Base-by-base conservation (phyloP, 2,888 invertebrate genomes). In the Drosophila kuntzei region DNA sequence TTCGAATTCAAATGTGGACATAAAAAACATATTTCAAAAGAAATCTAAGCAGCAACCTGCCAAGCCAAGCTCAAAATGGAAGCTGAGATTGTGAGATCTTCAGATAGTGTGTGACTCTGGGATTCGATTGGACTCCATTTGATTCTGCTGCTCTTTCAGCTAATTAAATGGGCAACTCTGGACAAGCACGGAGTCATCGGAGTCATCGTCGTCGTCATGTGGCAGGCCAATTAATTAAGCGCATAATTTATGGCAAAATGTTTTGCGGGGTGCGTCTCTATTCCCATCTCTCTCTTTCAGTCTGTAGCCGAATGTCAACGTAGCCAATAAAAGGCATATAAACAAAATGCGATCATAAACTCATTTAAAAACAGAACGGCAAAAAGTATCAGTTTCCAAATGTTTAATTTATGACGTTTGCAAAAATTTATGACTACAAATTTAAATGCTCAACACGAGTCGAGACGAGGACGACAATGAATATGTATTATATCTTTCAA, bases 211-310 rank as follows among this genome's bases (percentile, higher is more conserved):
- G 46, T 46, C 64, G 18, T 62, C 83, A 85, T 80, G 77, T 84
- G 85, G 81, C 85, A 78, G 77, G 82, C 81, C 90, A 90, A 90
- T 90, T 90, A 89, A 90, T 90, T 90, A 89, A 76, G 72, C 76
- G 70, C 79, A 87, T 85, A 89, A 90, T 90, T 90, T 90, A 90
- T 90, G 87, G 76, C 86, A 37, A 71, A 68, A 74, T 84, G 63
- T 62, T 61, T 55, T 50, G 68, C 46, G 27, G 43, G 53, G 36
- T 53, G 29, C 43, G 32, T 55, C 43, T 41, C 22, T 9, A 22
- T 34, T n/a, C 20, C 22, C 2, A 1, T 14, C 22, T 14, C 29
- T 6, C 5, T 12, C 18, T 7, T n/a, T 37, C 36, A 1, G 0
- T 9, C 37, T 18, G 34, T 22, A 12, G 41, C 14, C 51, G 59